Percentiles rank a stretch among this genome's conserved stretches.
Evolutionary conservation across 53 echinoderm and acorn worm genomes (phyloP).

Genomic region (Luidia sarsii): DNA sequence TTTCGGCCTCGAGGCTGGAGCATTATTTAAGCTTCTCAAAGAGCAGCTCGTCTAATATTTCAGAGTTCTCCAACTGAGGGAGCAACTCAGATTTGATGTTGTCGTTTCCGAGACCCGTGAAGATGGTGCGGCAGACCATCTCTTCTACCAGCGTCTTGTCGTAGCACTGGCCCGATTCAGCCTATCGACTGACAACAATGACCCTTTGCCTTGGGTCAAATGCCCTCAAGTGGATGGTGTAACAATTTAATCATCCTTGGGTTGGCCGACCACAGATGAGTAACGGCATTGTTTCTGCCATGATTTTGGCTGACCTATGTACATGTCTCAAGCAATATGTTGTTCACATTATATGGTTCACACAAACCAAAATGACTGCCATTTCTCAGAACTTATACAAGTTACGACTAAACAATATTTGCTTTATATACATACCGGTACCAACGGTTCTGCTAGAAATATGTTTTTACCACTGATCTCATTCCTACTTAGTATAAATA

Average conservation of each 20-base stretch:
- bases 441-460: too few species aligned
- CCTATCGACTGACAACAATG: constrained; percentile 43
- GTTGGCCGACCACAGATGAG: constrained; percentile 22
- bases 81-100: constrained; percentile 18
- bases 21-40: constrained; percentile 8
- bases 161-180: constrained; percentile 7
- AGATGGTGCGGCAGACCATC: constrained; percentile 31
- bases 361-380: too few species aligned
- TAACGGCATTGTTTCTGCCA: constrained; percentile 6
- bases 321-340: too few species aligned
- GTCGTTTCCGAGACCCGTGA: constrained; percentile 50
- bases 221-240: constrained; percentile 17
- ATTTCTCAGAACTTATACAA: too few species aligned
- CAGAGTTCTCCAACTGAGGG: constrained; percentile 9
- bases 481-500: too few species aligned
- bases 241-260: constrained; percentile 40
- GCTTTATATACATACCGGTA: too few species aligned
- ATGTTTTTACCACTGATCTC: too few species aligned
- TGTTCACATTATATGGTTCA: too few species aligned
- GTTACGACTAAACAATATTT: too few species aligned
- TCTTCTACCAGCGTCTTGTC: constrained; percentile 24
- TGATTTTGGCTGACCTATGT: too few species aligned
- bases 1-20: constrained; percentile 14
- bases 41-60: neutral
- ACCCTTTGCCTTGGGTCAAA: constrained; percentile 55